Evolutionary conservation across 2,888 invertebrate genomes (phyloP).

Genomic region (Pilophorus perplexus): DNA sequence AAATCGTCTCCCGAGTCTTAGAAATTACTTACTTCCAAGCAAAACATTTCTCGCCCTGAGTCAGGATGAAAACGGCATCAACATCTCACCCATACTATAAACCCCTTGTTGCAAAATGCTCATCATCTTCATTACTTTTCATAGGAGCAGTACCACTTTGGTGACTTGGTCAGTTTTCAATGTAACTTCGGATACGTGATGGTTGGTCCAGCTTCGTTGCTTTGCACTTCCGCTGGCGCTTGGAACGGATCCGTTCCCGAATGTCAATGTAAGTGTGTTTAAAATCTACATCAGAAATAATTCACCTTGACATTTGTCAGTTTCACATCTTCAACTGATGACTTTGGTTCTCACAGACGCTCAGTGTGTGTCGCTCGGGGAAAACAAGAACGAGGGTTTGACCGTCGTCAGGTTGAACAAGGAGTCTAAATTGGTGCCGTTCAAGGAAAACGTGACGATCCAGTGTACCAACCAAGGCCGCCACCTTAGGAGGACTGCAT

Average conservation of each 20-base stretch:
- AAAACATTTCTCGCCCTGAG: no score
- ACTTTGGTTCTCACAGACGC: constrained; percentile 74
- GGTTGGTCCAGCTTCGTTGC: constrained; percentile 78
- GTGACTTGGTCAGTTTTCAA: constrained; percentile 85
- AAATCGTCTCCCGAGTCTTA: no score
- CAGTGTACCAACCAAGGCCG: constrained; percentile 76
- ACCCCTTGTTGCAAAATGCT: no score
- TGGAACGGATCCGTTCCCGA: constrained; percentile 94
- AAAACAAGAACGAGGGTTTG: constrained; percentile 83
- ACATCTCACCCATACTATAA: no score
- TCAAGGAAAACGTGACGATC: constrained; percentile 85
- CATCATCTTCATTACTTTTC: constrained; percentile 47
- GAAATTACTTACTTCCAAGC: no score
- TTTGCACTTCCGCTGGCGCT: constrained; percentile 83
- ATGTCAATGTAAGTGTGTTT: constrained; percentile 76
- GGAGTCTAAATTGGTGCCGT: constrained; percentile 80
- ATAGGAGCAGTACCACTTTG: constrained; percentile 74
- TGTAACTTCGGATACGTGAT: constrained; percentile 93
- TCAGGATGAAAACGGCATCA: no score
- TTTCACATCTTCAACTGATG: no score
- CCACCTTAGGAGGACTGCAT: constrained; percentile 73
- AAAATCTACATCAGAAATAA: constrained; percentile 1
- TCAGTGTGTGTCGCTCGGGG: constrained; percentile 83
- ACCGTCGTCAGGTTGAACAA: constrained; percentile 74
- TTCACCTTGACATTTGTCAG: no score